Conservation (phyloP, 2,113 vertebrate genomes). For the Choloepus hoffmanni region DNA sequence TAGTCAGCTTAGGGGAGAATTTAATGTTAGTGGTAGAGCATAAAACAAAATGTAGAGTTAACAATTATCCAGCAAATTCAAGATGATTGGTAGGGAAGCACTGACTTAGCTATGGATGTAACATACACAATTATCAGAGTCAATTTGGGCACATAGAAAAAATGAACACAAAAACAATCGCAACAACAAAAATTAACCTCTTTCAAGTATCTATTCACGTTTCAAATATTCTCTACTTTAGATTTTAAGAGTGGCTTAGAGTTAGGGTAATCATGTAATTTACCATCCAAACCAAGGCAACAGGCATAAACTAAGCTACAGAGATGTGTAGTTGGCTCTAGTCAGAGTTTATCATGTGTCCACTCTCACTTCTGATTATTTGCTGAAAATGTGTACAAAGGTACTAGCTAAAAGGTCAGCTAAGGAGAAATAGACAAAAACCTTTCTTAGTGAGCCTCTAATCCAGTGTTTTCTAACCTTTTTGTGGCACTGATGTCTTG, state of each 20-base stretch:
- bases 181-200: neutral
- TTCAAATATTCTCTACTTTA: neutral
- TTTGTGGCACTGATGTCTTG: neutral
- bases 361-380: slow-evolving; percentile 30
- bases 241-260: neutral
- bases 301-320: neutral
- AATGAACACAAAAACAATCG: slow-evolving; percentile 17
- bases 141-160: neutral
- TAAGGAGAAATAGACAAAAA: slow-evolving; percentile 4
- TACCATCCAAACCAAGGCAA: neutral
- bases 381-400: slow-evolving; percentile 33
- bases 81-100: neutral
- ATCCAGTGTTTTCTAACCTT: neutral
- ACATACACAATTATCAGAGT: neutral
- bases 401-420: neutral
- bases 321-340: neutral
- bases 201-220: slow-evolving; percentile 6
- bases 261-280: neutral
- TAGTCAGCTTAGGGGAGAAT: neutral
- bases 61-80: neutral
- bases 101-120: neutral
- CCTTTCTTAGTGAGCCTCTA: neutral
- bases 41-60: slow-evolving; percentile 30
- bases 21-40: neutral
- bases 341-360: neutral